Base-by-base conservation (phyloP, 2,797 vertebrate genomes). In the Hybognathus amarus region DNA sequence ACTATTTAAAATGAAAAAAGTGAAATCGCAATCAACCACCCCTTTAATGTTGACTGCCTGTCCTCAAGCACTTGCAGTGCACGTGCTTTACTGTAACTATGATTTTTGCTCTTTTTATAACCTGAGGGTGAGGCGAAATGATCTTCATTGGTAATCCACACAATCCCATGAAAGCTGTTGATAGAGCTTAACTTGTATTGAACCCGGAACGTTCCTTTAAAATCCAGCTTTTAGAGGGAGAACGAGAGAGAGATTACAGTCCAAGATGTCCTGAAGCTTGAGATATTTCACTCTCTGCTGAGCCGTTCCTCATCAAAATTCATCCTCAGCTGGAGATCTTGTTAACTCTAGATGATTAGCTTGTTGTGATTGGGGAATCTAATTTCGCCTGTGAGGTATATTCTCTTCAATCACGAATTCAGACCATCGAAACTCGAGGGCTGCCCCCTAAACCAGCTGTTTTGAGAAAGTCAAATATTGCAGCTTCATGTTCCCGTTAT, bases 171-270 rank as follows among this genome's bases (percentile, higher is more conserved):
- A 64, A 33, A 45, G 38, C 75, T 61, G n/a, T 45, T 63, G 75
- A 63, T 22, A 38, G 30, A 77, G 56, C 54, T 77, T 76, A 63
- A 63, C n/a, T 63, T 61, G 75, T 42, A 77, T 64, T 64, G 75
- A 77, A 64, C 59, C 40, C 6, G 3, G 10, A 64, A 30, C 11
- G 2, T 11, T 68, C 30, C 33, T 40, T 38, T 56, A 68, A 80
- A 80, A 68, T 69, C 30, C 78, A 40, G 33, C 47, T 80, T 80
- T 54, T 59, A 76, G 22, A 77, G 38, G 61, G 8, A 63, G 52
- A 80, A 64, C 24, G 78, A 77, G 30, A 70, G 38, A 59, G 54
- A 74, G 86, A 56, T 80, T 86, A 74, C 83, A 59, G 38, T 42
- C 45, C 45, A 38, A 79, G 30, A 54, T 68, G 30, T 68, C 77